Percentiles rank a stretch among this genome's conserved stretches.
Evolutionary conservation across 2,888 invertebrate genomes (phyloP).

Genomic region (Parnassius apollo): DNA sequence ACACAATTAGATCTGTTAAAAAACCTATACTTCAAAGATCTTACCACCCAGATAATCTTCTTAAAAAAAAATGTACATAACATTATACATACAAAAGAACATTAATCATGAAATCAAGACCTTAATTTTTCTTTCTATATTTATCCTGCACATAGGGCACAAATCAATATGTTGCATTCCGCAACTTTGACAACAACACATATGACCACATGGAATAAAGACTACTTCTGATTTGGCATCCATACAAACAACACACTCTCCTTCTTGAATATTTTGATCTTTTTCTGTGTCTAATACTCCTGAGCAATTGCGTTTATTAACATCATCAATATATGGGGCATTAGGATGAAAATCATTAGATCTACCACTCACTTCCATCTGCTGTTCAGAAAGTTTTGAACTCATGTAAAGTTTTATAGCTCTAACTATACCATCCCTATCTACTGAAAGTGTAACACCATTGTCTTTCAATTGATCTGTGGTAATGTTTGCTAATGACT

Average conservation of each 20-base stretch:
- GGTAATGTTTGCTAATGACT: conserved; percentile 75
- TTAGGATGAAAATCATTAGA: conserved; percentile 36
- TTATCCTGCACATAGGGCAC: conserved; percentile 90
- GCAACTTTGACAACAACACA: conserved; percentile 90
- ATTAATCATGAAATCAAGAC: conserved; percentile 77
- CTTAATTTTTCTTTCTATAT: conserved; percentile 85
- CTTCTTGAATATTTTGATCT: conserved; percentile 55
- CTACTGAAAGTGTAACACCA: conserved; percentile 79
- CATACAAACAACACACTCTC: conserved; percentile 93
- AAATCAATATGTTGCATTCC: conserved; percentile 78
- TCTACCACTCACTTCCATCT: conserved; percentile 31
- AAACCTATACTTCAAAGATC: too few relatives aligned
- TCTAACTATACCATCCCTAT: conserved; percentile 82
- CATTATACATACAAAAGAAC: neutral
- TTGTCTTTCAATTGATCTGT: conserved; percentile 79
- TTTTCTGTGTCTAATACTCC: conserved; percentile 57
- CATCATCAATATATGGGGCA: conserved; percentile 46
- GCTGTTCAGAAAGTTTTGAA: conserved; percentile 51
- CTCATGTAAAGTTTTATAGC: conserved; percentile 83
- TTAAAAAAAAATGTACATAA: too few relatives aligned
- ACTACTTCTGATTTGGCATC: conserved; percentile 86
- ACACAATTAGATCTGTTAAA: too few relatives aligned
- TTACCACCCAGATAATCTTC: too few relatives aligned
- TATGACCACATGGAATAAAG: conserved; percentile 93
- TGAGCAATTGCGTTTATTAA: conserved; percentile 47